Evolutionary conservation across 2,888 invertebrate species (phyloP).

Genomic region (Tholera decimalis): DNA sequence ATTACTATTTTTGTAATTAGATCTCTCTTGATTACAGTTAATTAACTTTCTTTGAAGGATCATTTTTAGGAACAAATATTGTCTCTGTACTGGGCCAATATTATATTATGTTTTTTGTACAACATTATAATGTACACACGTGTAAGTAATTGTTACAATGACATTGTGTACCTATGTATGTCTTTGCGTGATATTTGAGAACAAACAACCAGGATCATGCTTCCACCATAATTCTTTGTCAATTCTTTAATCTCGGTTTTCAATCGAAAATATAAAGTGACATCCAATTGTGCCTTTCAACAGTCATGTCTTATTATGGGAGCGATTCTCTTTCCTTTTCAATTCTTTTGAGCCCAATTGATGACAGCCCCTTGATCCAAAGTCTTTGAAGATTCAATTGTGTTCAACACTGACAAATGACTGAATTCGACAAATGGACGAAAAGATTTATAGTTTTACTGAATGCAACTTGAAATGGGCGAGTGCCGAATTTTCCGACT

Average conservation of each 20-base stretch:
- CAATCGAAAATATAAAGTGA: constrained; percentile 31
- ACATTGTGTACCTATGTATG: too few species aligned
- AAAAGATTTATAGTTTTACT: constrained; percentile 49
- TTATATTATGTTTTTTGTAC: too few species aligned
- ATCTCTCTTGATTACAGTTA: too few species aligned
- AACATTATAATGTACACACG: too few species aligned
- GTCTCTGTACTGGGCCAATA: too few species aligned
- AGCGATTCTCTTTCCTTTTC: constrained; percentile 9
- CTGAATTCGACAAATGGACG: constrained; percentile 32
- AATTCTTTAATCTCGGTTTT: constrained; percentile 31
- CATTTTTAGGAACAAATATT: too few species aligned
- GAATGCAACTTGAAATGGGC: constrained; percentile 17
- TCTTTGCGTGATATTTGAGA: too few species aligned
- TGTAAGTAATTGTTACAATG: too few species aligned
- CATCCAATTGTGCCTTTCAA: constrained; percentile 32
- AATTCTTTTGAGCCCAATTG: constrained; percentile 29
- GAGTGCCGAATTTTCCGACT: constrained; percentile 5
- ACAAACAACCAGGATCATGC: not conserved
- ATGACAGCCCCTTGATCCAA: constrained; percentile 37
- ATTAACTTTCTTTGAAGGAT: too few species aligned
- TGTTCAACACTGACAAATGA: constrained; percentile 55
- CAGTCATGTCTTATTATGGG: constrained; percentile 6
- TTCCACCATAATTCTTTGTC: constrained; percentile 27
- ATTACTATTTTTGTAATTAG: too few species aligned
- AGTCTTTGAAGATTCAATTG: constrained; percentile 53